Conservation (phyloP, 2,113 vertebrate species). For the Myodes glareolus region DNA sequence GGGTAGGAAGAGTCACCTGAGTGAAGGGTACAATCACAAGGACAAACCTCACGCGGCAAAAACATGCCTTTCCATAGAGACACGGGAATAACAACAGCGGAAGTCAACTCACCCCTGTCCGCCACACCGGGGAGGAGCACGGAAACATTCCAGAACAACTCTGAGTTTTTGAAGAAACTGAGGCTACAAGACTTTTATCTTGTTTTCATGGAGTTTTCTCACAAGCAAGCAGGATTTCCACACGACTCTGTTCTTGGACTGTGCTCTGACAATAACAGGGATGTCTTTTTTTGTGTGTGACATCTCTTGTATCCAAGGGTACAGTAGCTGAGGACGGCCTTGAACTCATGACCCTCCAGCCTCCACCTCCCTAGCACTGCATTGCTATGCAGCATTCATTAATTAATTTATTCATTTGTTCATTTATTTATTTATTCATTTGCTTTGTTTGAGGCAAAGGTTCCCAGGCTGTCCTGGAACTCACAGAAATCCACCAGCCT, state of each 20-base stretch:
- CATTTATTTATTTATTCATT: too few relatives aligned
- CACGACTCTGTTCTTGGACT: not conserved
- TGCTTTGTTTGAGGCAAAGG: too few relatives aligned
- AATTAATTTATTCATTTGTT: too few relatives aligned
- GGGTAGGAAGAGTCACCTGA: too few relatives aligned
- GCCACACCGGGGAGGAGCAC: not conserved
- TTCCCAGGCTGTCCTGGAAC: not conserved
- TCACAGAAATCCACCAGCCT: not conserved
- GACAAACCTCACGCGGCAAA: not conserved
- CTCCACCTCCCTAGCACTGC: too few relatives aligned
- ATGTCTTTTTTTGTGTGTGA: not conserved
- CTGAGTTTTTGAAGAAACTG: not conserved
- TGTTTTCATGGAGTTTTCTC: not conserved
- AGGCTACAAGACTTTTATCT: not conserved
- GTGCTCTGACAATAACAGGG: not conserved
- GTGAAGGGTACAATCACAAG: too few relatives aligned
- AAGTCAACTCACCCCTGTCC: not conserved
- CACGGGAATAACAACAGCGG: not conserved
- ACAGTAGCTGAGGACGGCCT: too few relatives aligned
- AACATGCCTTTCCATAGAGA: not conserved
- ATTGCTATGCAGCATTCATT: too few relatives aligned
- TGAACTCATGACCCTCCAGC: too few relatives aligned
- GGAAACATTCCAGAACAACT: not conserved
- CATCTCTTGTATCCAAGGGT: too few relatives aligned
- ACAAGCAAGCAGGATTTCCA: not conserved